Base-by-base conservation (phyloP, 2,888 invertebrate species). In the Macrosiphum euphorbiae region DNA sequence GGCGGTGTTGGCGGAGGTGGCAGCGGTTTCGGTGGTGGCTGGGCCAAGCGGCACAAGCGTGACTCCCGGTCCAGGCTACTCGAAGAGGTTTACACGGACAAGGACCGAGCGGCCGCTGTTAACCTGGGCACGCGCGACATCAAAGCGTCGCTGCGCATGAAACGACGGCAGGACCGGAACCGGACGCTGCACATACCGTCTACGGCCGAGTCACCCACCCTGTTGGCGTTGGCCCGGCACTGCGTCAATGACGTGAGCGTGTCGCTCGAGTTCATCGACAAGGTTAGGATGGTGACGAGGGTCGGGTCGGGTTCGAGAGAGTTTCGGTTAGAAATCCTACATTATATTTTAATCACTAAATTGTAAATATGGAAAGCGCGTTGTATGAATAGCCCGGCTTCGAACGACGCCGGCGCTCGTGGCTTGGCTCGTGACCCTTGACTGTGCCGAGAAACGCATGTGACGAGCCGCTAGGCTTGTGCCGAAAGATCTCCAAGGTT, bases 91-190 rank as follows among this genome's bases (percentile, higher is more conserved):
- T 98, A 98, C 95, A 98, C 98, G 44, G 98, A 98, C 95, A 98
- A 98, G 95, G 98, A 98, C 95, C 96, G 98, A 13, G 98, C 98
- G 0, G 98, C 98, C 0, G 98, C 98, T 0, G 98, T 98, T 35
- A 98, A 98, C 95, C 96, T 98, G 97, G 98, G 98, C 0, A 97
- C 97, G n/a, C 97, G 97, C 94, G 98, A 98, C 95, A 98, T 98
- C 94, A 98, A 98, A 95, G 97, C 98, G 95, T 98, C 98, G 67
- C 96, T 98, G 95, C 98, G 97, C 95, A 96, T 98, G 95, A 98
- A 98, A 95, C 97, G 98, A 95, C 97, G 97, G 95, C 97, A 98
- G 94, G 98, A 98, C 95, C 97, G 97, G 52, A 97, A 97, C 95
- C 97, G 96, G 95, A 97, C 97, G 0, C 95, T 98, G 90, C 97